Evolutionary conservation across 2,797 vertebrate species (phyloP).

Genomic region (Synanceia verrucosa): DNA sequence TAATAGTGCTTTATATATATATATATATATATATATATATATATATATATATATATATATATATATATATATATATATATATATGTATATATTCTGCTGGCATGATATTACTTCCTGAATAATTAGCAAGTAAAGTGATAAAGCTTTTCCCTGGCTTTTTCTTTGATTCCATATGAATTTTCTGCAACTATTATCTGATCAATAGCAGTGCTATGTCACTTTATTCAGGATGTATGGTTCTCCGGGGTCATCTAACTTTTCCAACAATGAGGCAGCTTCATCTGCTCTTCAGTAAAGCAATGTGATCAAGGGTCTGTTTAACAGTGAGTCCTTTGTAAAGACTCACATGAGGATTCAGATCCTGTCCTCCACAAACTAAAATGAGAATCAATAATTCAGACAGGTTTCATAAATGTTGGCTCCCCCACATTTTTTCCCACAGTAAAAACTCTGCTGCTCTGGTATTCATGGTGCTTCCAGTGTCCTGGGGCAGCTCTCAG

Average conservation of each 20-base stretch:
- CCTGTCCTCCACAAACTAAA: conserved; percentile 33
- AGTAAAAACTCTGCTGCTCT: conserved; percentile 22
- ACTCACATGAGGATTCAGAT: conserved; percentile 26
- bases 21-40: not conserved
- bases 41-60: not conserved
- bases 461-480: conserved; percentile 56
- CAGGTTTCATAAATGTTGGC: conserved; percentile 55
- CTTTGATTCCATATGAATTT: conserved; percentile 2
- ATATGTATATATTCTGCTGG: not conserved
- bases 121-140: not conserved
- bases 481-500: conserved; percentile 33
- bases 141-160: not conserved
- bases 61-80: not conserved
- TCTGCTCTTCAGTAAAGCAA: conserved; percentile 19
- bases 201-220: not conserved
- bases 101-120: not conserved
- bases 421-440: conserved; percentile 14
- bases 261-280: conserved; percentile 1
- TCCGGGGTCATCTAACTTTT: not conserved
- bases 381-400: conserved; percentile 61
- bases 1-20: not conserved
- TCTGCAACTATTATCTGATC: conserved; percentile 9
- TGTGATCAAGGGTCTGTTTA: conserved; percentile 3
- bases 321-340: conserved; percentile 2
- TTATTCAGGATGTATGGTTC: conserved; percentile 5